Conservation (phyloP, 1,140 invertebrate species). For the Octopus sinensis region DNA sequence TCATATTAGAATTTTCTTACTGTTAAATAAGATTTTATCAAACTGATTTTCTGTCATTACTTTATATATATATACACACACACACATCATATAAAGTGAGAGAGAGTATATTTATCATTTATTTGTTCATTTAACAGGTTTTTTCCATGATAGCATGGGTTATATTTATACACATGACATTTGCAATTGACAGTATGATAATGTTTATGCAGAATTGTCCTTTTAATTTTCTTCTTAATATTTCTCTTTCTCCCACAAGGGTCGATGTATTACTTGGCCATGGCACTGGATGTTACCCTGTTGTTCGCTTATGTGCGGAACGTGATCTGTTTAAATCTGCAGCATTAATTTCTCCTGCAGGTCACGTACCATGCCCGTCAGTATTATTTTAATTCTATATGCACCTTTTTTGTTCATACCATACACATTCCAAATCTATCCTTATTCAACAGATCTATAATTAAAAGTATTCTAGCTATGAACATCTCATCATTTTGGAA, state of each 20-base stretch:
- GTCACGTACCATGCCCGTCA: constrained; percentile 15
- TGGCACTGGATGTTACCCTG: constrained; percentile 24
- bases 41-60: too few species aligned
- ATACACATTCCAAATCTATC: background rate
- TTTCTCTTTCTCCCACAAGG: constrained; percentile 16
- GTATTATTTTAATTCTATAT: constrained; percentile 1
- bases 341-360: constrained; percentile 27
- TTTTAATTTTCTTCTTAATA: too few species aligned
- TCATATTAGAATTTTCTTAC: too few species aligned
- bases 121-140: too few species aligned
- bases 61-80: too few species aligned
- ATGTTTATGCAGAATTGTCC: too few species aligned
- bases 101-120: too few species aligned
- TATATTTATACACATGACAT: too few species aligned
- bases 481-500: background rate
- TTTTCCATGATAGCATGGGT: too few species aligned
- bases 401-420: background rate
- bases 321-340: constrained; percentile 23
- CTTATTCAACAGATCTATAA: background rate
- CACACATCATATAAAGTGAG: too few species aligned
- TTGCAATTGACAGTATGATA: too few species aligned
- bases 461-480: background rate
- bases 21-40: too few species aligned
- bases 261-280: constrained; percentile 27
- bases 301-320: constrained; percentile 20